Conservation (phyloP, 2,888 invertebrate genomes). For the Prosopocoilus inquinatus region DNA sequence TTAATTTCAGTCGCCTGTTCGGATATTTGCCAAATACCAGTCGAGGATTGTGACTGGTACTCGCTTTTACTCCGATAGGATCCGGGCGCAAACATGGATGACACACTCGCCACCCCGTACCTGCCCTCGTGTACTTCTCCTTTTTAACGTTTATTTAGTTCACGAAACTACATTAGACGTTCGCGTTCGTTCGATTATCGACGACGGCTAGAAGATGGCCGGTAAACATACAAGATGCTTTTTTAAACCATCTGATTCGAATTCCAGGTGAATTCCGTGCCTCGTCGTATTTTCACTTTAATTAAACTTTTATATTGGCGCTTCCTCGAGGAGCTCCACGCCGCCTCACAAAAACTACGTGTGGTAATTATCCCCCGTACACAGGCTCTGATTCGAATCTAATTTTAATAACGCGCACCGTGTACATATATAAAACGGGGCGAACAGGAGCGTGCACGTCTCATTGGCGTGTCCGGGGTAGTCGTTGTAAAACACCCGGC, state of each 20-base stretch:
- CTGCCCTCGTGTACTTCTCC: constrained; percentile 10
- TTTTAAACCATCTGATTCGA: constrained; percentile 12
- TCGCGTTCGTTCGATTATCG: not conserved
- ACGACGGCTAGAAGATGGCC: no score
- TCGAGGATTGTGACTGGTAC: constrained; percentile 30
- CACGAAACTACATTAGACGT: constrained; percentile 11
- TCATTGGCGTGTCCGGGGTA: constrained; percentile 40
- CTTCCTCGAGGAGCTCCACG: not conserved
- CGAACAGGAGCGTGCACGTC: constrained; percentile 41
- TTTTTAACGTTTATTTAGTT: constrained; percentile 9
- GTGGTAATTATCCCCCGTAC: no score
- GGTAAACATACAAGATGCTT: not conserved
- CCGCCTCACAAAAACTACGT: no score
- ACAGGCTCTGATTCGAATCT: constrained; percentile 11
- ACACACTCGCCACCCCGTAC: constrained; percentile 12
- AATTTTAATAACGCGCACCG: constrained; percentile 17
- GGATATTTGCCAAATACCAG: constrained; percentile 49
- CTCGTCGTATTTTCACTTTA: constrained; percentile 20
- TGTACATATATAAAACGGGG: constrained; percentile 38
- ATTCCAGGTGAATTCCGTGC: constrained; percentile 18
- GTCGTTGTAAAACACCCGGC: constrained; percentile 46
- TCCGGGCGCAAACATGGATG: constrained; percentile 14
- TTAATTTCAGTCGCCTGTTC: constrained; percentile 49
- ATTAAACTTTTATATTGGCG: constrained; percentile 16
- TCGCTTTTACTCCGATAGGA: constrained; percentile 14